Conservation (phyloP, 1,140 invertebrate genomes). For the Callitettix versicolor region DNA sequence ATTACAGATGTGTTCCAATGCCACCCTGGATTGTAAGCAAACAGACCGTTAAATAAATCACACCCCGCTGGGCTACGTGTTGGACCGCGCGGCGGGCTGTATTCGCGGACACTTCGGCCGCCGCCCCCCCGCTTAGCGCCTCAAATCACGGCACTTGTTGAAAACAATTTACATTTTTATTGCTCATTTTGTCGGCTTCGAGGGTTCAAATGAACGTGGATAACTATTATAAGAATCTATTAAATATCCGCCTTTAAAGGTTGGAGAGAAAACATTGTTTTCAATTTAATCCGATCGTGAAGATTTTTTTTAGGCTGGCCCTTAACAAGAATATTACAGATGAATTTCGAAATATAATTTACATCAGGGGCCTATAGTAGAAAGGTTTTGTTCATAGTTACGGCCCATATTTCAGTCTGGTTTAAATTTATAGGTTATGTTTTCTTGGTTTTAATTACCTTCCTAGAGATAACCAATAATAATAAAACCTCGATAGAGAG, state of each 20-base stretch:
- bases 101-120: neutral
- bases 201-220: conserved; percentile 1
- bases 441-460: too few species aligned
- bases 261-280: too few species aligned
- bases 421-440: too few species aligned
- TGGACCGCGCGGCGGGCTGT: neutral
- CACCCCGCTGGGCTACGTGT: neutral
- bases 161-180: conserved; percentile 17
- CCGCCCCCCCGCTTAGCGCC: neutral
- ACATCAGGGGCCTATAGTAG: too few species aligned
- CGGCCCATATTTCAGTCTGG: too few species aligned
- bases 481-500: too few species aligned
- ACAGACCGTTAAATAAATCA: conserved; percentile 6
- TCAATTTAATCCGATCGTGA: too few species aligned
- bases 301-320: too few species aligned
- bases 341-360: too few species aligned
- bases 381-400: too few species aligned
- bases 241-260: neutral
- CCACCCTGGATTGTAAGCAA: conserved; percentile 5
- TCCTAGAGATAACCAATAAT: too few species aligned
- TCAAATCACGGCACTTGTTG: conserved; percentile 11
- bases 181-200: conserved; percentile 11
- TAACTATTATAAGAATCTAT: conserved; percentile 10
- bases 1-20: conserved; percentile 5
- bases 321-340: too few species aligned